Evolutionary conservation across 2,797 vertebrate genomes (phyloP), one percentile per base, ranked within the genome.

Genomic region (Rallus crepitans): DNA sequence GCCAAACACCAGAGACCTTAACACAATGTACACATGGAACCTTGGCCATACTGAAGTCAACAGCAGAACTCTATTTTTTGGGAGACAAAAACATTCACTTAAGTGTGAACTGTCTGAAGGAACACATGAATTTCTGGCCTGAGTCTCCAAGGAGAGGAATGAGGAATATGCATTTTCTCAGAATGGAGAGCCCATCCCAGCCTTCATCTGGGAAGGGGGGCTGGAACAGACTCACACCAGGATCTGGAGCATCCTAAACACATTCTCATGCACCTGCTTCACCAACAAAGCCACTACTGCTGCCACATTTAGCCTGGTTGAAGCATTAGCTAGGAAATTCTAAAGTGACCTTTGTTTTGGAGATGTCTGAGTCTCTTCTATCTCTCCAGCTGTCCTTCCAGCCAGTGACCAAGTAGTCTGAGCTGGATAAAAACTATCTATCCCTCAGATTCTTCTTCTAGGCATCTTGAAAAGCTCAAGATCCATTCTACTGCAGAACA

Each of bases 1-100:
- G 83, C 56, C 85, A 94, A 93, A 76, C 11, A 53, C 53, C 45
- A 70, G 61, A 65, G 89, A 57, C 76, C 88, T 94, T 66, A 64
- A 89, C 47, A 27, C 79, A 91, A 77, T 71, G 85, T 80, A 40
- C 47, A 42, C 88, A 39, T 10, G 71, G 52, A 83, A 47, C 56
- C 52, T 81, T 5, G 15, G 82, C 45, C 59, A 25, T 35, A 30
- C 31, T 84, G 84, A 90, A 94, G 57, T n/a, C 92, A 88, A 66
- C 48, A 87, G 66, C 71, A 91, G 59, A 94, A 31, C 39, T 40
- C 31, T 15, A 3, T 68, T 28, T 63, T 45, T 40, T n/a, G 47
- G 53, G 47, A 48, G 65, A 65, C 35, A 75, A 66, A 79, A 69
- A 0, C n/a, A 27, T 8, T 45, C 35, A n/a, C n/a, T 47, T 71